Percentiles rank a stretch among this genome's conserved stretches.
Evolutionary conservation across 2,888 invertebrate species (phyloP).

Genomic region (Iselma pallidipennis): DNA sequence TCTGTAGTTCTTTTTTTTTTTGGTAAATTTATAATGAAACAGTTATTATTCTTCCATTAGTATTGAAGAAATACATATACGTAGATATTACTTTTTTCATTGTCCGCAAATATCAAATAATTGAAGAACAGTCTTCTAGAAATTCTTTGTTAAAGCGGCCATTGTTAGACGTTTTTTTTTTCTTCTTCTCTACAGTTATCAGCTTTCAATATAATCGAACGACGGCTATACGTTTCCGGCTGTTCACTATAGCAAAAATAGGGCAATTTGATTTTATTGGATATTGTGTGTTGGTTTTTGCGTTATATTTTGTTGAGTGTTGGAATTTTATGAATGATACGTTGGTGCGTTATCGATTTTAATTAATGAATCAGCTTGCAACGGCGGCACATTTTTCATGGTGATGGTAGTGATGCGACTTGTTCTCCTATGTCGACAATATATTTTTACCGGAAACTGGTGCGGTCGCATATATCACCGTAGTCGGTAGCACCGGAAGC

Average conservation of each 20-base stretch:
- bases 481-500: conserved; percentile 21
- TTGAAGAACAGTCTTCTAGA: background rate
- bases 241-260: background rate
- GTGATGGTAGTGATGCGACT: background rate
- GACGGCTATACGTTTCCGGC: background rate
- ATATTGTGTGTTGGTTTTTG: no score
- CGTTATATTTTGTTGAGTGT: background rate
- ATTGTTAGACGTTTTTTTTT: background rate
- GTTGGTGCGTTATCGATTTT: background rate
- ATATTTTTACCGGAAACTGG: conserved; percentile 12
- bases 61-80: no score
- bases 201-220: background rate
- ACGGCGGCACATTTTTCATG: background rate
- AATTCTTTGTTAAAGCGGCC: background rate
- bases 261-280: background rate
- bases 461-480: conserved; percentile 12
- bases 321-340: background rate
- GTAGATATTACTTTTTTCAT: no score
- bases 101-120: background rate
- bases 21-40: no score
- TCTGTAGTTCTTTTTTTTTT: no score
- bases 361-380: background rate
- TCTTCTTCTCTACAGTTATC: background rate
- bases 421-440: conserved; percentile 3
- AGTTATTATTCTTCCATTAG: no score